These are phyloP conservation scores for Eufriesea mexicana DNA, from an alignment of 1,140 invertebrate genomes.

Conservation along the genomic window DNA sequence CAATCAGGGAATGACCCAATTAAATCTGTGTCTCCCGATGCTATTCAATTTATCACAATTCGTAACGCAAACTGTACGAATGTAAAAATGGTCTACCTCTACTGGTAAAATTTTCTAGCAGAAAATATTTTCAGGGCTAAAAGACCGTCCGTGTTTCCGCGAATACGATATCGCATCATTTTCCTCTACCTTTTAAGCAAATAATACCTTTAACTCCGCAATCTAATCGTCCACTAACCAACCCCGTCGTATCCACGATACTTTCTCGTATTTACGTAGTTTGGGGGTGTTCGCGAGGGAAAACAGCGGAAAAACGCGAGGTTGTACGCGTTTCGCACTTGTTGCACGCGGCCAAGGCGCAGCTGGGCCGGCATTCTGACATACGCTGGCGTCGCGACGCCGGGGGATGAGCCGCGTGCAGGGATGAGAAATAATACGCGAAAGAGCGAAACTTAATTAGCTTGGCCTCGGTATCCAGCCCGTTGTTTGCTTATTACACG, in stretches of 20 bases:
- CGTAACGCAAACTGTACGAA: too few relatives aligned
- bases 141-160: too few relatives aligned
- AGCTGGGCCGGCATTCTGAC: not conserved
- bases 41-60: too few relatives aligned
- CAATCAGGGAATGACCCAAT: too few relatives aligned
- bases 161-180: too few relatives aligned
- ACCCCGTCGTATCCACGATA: not conserved
- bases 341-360: constrained; percentile 51
- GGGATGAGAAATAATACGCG: constrained; percentile 48
- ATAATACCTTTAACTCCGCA: too few relatives aligned
- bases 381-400: constrained; percentile 22
- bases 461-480: constrained; percentile 38
- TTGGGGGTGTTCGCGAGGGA: not conserved
- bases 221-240: not conserved
- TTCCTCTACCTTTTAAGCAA: too few relatives aligned
- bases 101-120: too few relatives aligned
- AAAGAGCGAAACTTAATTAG: constrained; percentile 67
- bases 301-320: constrained; percentile 1
- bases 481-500: constrained; percentile 60
- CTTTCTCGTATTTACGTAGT: not conserved
- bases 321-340: constrained; percentile 59
- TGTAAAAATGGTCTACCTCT: too few relatives aligned
- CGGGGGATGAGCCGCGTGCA: not conserved
- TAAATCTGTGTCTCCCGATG: too few relatives aligned
- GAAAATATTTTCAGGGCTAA: too few relatives aligned